Percentiles rank a stretch among this genome's conserved stretches.
Evolutionary conservation across 2,113 vertebrate species (phyloP).

Genomic region (Todiramphus chloris): DNA sequence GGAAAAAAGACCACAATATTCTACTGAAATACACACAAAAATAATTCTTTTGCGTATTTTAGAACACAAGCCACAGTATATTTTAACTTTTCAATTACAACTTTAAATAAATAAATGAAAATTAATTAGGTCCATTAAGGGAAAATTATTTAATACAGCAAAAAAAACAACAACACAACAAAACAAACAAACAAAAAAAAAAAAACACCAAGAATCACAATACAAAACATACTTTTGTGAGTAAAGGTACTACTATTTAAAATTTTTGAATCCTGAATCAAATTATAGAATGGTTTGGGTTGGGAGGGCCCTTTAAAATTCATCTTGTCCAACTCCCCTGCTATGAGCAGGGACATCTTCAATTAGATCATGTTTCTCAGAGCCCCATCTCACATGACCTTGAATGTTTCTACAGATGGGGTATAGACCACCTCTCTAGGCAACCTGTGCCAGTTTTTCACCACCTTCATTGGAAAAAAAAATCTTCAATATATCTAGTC

Average conservation of each 20-base stretch:
- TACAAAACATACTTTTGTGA: fast-evolving
- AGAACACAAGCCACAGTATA: background rate
- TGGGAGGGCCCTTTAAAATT: too few species aligned
- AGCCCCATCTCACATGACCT: background rate
- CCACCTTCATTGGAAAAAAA: too few species aligned
- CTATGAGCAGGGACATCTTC: too few species aligned
- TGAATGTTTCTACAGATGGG: background rate
- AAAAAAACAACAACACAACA: background rate
- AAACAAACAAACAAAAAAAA: too few species aligned
- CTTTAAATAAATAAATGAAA: background rate
- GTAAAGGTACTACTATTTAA: background rate
- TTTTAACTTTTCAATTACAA: background rate
- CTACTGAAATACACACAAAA: background rate
- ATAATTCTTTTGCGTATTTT: background rate
- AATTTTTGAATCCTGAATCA: background rate
- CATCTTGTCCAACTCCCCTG: too few species aligned
- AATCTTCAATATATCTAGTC: background rate
- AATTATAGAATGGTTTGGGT: background rate
- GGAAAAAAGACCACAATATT: fast-evolving
- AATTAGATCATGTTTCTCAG: background rate
- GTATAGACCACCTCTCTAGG: background rate
- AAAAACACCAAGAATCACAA: background rate
- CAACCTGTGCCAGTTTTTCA: too few species aligned
- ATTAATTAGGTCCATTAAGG: background rate
- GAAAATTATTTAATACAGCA: background rate